phyloP scores from a whole-genome alignment of 2,797 vertebrate genomes.

The Enteromius unitaeniatus region DNA sequence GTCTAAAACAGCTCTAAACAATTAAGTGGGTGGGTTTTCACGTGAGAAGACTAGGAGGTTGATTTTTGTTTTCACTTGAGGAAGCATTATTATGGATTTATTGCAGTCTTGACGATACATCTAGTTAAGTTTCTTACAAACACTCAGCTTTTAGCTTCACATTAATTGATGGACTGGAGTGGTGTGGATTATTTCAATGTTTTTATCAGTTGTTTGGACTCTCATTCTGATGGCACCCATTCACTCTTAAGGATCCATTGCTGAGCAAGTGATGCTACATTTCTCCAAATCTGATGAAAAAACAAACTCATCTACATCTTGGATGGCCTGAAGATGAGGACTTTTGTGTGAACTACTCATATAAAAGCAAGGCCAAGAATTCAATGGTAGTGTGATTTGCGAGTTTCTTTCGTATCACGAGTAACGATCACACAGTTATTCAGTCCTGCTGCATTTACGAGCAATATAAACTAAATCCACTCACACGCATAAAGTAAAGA shows the following conservation, averaged over 20 bases:
- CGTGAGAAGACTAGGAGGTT: neutral
- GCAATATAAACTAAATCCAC: neutral
- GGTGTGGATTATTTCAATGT: neutral
- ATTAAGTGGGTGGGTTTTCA: neutral
- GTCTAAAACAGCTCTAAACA: neutral
- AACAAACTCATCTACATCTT: neutral
- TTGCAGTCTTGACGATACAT: neutral
- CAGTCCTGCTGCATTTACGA: neutral
- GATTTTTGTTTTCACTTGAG: neutral
- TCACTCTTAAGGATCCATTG: neutral
- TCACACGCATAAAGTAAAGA: neutral
- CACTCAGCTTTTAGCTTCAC: neutral
- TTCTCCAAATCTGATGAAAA: slow-evolving; percentile 10
- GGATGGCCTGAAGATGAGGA: neutral
- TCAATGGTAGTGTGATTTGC: neutral
- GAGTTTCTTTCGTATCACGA: neutral
- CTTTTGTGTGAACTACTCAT: neutral
- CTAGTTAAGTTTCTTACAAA: neutral
- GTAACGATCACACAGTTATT: neutral
- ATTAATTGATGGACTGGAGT: neutral
- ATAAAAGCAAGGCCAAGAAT: neutral
- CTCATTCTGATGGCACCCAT: neutral
- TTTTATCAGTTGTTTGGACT: neutral
- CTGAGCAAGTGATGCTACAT: neutral
- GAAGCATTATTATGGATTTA: neutral